Evolutionary conservation across 92 coral and sea anemone genomes (phyloP).

Genomic region (Paramuricea clavata): DNA sequence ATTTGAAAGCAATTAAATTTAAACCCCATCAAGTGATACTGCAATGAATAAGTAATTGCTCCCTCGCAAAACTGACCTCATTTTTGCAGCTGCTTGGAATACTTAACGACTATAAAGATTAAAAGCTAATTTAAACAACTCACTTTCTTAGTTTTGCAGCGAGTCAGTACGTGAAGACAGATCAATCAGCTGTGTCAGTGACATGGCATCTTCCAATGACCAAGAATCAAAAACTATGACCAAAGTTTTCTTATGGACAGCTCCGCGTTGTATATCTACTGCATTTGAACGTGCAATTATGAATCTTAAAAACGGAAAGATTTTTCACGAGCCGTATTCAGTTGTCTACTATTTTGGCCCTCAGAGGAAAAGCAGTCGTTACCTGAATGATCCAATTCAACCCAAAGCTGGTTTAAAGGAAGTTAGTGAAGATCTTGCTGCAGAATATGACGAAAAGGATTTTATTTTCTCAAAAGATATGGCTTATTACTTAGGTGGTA

Average conservation of each 20-base stretch:
- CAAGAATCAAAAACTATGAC: conserved; percentile 25
- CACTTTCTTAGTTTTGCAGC: not conserved
- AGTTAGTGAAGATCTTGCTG: conserved; percentile 72
- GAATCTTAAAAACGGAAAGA: conserved; percentile 83
- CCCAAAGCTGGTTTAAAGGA: conserved; percentile 77
- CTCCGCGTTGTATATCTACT: conserved; percentile 96
- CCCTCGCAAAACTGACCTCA: conserved; percentile 29
- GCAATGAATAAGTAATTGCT: conserved; percentile 31
- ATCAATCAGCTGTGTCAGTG: not conserved
- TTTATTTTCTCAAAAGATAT: conserved; percentile 93
- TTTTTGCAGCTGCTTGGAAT: conserved; percentile 21
- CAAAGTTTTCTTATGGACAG: conserved; percentile 91
- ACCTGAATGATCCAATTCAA: conserved; percentile 71
- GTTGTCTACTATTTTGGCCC: conserved; percentile 89
- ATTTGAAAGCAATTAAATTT: conserved; percentile 30
- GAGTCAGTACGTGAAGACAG: not conserved
- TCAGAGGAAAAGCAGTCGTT: conserved; percentile 82
- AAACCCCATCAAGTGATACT: conserved; percentile 18
- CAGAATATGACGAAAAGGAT: conserved; percentile 85
- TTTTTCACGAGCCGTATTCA: conserved; percentile 93
- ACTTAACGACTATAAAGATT: not conserved
- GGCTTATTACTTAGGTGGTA: conserved; percentile 88
- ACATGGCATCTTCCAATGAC: not conserved
- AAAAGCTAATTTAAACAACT: not conserved
- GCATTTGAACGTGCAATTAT: conserved; percentile 96